phyloP scores from a whole-genome alignment of 1,140 invertebrate genomes.

The Sitobion miscanthi region DNA sequence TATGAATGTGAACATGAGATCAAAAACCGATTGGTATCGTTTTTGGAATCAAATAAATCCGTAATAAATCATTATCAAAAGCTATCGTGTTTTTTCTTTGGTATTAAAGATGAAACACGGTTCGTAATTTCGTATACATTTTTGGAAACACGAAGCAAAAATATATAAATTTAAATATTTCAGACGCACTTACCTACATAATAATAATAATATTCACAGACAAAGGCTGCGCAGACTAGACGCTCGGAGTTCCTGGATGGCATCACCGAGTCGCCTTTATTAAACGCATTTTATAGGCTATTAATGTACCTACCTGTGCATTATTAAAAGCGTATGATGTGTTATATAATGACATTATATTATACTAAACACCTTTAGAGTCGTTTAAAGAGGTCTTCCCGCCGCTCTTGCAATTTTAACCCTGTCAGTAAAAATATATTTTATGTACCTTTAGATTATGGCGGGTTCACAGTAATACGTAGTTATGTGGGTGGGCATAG shows the following conservation, averaged over 20 bases:
- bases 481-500: background rate
- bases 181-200: background rate
- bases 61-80: constrained; percentile 20
- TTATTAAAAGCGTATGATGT: background rate
- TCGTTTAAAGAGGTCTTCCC: background rate
- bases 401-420: background rate
- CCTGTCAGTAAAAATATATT: constrained; percentile 3
- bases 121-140: background rate
- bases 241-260: background rate
- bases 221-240: background rate
- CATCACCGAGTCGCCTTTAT: background rate
- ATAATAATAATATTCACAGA: background rate
- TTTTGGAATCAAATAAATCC: background rate
- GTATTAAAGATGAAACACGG: background rate
- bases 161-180: background rate
- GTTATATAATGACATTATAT: background rate
- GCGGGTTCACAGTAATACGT: background rate
- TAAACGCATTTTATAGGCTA: constrained; percentile 7
- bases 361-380: background rate
- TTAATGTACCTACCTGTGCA: constrained; percentile 12
- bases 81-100: background rate
- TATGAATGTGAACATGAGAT: background rate
- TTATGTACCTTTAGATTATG: background rate
- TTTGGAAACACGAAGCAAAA: background rate
- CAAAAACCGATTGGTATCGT: background rate